A percentile compares a stretch with the other conserved stretches of the same genome.
Conservation (phyloP, 2,113 vertebrate genomes). For the Lontra canadensis region DNA sequence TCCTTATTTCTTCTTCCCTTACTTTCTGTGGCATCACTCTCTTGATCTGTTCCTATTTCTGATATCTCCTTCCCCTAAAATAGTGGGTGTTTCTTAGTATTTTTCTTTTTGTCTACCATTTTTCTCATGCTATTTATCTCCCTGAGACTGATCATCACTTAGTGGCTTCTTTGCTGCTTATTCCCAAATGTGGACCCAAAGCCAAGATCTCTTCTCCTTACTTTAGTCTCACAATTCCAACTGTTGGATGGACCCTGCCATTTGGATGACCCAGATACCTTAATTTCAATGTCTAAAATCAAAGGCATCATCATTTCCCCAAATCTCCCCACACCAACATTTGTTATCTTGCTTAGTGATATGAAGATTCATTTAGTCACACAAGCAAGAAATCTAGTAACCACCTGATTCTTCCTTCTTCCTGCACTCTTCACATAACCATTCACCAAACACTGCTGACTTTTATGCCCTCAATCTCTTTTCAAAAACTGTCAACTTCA, state of each 20-base stretch:
- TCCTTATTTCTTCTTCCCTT: background rate
- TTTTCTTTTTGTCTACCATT: background rate
- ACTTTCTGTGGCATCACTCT: background rate
- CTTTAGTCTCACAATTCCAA: background rate
- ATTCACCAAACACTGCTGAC: background rate
- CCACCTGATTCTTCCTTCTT: background rate
- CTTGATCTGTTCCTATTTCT: background rate
- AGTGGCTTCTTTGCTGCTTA: background rate
- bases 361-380: background rate
- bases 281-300: background rate
- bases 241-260: background rate
- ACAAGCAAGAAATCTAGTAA: background rate
- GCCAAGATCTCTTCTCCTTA: background rate
- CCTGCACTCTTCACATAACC: background rate
- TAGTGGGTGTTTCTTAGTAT: background rate
- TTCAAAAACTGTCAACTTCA: background rate
- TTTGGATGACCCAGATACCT: background rate
- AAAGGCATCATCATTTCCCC: background rate
- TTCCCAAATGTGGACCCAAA: background rate
- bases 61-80: background rate
- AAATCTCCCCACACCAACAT: background rate
- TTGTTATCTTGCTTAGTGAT: background rate
- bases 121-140: background rate
- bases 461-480: background rate
- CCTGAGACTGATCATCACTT: background rate